Base-by-base conservation (phyloP, 2,797 vertebrate species). In the Chelmon rostratus region DNA sequence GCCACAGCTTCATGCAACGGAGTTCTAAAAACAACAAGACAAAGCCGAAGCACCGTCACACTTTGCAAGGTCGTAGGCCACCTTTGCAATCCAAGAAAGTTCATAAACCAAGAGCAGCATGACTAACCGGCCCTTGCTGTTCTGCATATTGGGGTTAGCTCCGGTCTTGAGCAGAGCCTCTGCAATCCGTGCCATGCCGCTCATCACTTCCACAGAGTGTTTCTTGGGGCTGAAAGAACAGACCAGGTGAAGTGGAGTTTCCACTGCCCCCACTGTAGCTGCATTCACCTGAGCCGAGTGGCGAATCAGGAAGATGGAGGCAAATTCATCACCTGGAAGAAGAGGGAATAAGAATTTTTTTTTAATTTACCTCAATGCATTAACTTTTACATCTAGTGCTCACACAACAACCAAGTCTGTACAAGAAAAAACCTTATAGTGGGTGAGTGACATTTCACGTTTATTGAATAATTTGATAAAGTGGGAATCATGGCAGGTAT, bases 111-210 rank as follows among this genome's bases (percentile, higher is more conserved):
- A 4, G 25, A 44, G n/a, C 37, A 28, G 40, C 6, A 16, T 46
- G 35, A 88, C 93, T 89, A 79, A 97, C 98, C 98, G 97, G 94
- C 98, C 98, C 93, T 95, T 97, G 94, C 75, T 96, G 94, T 99
- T 98, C 74, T 99, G 98, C 97, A 98, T 98, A 93, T 99, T 99
- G 19, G 97, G 96, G 78, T 99, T 99, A 83, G 98, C 98, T 18
- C 98, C 97, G 0, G 97, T 95, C 90, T 97, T 97, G 25, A 99
- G 92, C 70, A 99, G 96, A 58, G 96, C 96, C 89, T 98, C 97
- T 1, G 98, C 96, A 2, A 99, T 99, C 40, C 91, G 95, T 0
- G 97, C 97, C 96, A 98, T 98, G 78, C 98, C 97, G 0, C 93
- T 94, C 97, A 98, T 97, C 33, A 96, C 96, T 37, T 97, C 96